A percentile compares a stretch with the other conserved stretches of the same genome.
Evolutionary conservation across 2,888 invertebrate genomes (phyloP).

Genomic region (Junonia oenone): DNA sequence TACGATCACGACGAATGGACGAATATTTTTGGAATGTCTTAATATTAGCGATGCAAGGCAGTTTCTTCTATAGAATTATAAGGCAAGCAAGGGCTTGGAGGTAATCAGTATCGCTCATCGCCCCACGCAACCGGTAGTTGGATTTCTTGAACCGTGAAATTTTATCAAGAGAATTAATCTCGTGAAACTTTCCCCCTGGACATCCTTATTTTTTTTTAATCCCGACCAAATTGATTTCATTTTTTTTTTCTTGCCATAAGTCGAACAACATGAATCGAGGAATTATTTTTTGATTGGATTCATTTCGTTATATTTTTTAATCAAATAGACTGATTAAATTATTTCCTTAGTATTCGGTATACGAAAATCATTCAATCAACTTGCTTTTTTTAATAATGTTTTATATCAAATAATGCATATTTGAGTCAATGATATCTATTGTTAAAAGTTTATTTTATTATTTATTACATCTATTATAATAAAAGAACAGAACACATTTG

Average conservation of each 20-base stretch:
- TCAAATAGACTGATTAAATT: neutral
- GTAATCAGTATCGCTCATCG: conserved; percentile 78
- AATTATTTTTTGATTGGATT: conserved; percentile 5
- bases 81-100: conserved; percentile 49
- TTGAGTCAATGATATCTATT: too few relatives aligned
- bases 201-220: conserved; percentile 60
- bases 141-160: conserved; percentile 79
- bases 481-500: too few relatives aligned
- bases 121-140: conserved; percentile 78
- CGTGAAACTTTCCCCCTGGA: conserved; percentile 69
- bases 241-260: conserved; percentile 31
- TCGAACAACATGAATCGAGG: conserved; percentile 23
- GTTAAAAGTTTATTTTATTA: too few relatives aligned
- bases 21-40: too few relatives aligned
- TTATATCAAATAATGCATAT: too few relatives aligned
- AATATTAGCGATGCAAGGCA: neutral
- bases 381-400: neutral
- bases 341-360: neutral
- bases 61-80: conserved; percentile 37
- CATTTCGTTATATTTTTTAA: neutral
- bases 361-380: neutral
- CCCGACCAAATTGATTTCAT: conserved; percentile 59
- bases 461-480: too few relatives aligned
- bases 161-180: conserved; percentile 80
- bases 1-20: too few relatives aligned